Percentiles rank a stretch among this genome's conserved stretches.
Conservation (phyloP, 1,140 invertebrate species). For the Drosophila ohnishii region DNA sequence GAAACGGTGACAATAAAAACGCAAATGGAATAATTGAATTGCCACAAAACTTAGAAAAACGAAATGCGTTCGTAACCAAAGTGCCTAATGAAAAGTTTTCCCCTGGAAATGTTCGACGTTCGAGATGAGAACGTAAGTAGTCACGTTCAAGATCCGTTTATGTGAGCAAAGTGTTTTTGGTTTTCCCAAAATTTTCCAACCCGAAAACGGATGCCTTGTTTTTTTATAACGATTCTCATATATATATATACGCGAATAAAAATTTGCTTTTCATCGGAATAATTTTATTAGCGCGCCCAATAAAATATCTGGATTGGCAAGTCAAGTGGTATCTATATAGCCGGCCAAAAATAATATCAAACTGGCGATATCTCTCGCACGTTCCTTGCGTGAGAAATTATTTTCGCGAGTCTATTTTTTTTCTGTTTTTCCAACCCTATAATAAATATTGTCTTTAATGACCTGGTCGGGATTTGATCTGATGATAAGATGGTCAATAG, state of each 20-base stretch:
- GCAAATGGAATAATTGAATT: slow-evolving; percentile 64
- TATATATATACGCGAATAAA: slow-evolving; percentile 10
- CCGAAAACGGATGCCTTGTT: slow-evolving; percentile 32
- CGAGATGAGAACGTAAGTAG: slow-evolving; percentile 1
- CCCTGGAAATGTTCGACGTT: neutral
- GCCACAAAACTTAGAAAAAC: slow-evolving; percentile 30
- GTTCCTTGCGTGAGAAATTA: slow-evolving; percentile 28
- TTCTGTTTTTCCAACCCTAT: slow-evolving; percentile 3
- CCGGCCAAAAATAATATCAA: slow-evolving; percentile 62
- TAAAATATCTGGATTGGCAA: slow-evolving; percentile 39
- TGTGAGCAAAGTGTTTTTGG: slow-evolving; percentile 7
- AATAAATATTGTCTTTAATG: slow-evolving; percentile 49
- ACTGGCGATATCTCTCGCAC: slow-evolving; percentile 23
- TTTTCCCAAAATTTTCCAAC: slow-evolving; percentile 40
- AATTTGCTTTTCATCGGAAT: slow-evolving; percentile 18
- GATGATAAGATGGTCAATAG: slow-evolving; percentile 6
- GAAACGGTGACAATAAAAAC: slow-evolving; percentile 32
- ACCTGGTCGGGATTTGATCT: slow-evolving; percentile 20
- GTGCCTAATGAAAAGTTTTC: slow-evolving; percentile 36
- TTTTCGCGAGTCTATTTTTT: slow-evolving; percentile 37
- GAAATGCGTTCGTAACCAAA: slow-evolving; percentile 26
- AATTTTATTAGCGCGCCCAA: slow-evolving; percentile 43
- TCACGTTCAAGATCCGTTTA: slow-evolving; percentile 18
- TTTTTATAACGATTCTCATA: slow-evolving; percentile 25
- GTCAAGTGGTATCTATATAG: slow-evolving; percentile 23